Conservation (phyloP, 2,888 invertebrate genomes). For the Pachliopta kotzebuea region DNA sequence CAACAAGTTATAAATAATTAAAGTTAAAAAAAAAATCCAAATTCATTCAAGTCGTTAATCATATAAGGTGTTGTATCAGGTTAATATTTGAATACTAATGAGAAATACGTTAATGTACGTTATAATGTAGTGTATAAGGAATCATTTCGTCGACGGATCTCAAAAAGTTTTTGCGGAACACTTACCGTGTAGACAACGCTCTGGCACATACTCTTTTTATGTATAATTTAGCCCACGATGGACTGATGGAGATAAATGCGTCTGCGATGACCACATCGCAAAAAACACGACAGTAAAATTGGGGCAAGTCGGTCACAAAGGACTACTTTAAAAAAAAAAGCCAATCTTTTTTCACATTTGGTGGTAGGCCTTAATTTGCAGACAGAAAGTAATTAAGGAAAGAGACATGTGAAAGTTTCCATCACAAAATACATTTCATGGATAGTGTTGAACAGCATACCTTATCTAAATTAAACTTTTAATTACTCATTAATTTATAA, state of each 20-base stretch:
- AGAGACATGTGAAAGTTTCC: constrained; percentile 42
- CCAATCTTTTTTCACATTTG: constrained; percentile 42
- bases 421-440: constrained; percentile 27
- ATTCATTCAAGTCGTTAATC: constrained; percentile 23
- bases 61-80: constrained; percentile 6
- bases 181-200: constrained; percentile 26
- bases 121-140: constrained; percentile 22
- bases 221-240: constrained; percentile 36
- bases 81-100: constrained; percentile 16
- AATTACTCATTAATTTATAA: neutral
- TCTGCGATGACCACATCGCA: constrained; percentile 47
- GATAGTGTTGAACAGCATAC: constrained; percentile 7
- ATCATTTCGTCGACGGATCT: constrained; percentile 8
- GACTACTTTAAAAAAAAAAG: constrained; percentile 45
- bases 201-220: constrained; percentile 31
- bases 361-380: constrained; percentile 48
- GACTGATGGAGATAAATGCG: constrained; percentile 68
- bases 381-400: constrained; percentile 47
- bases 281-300: constrained; percentile 57
- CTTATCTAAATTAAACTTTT: constrained; percentile 6
- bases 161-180: constrained; percentile 29
- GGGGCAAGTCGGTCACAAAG: constrained; percentile 57
- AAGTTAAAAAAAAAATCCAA: constrained; percentile 17
- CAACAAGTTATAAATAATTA: constrained; percentile 15
- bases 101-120: constrained; percentile 12